phyloP scores from a whole-genome alignment of 1,140 invertebrate genomes.

The Physella acuta region DNA sequence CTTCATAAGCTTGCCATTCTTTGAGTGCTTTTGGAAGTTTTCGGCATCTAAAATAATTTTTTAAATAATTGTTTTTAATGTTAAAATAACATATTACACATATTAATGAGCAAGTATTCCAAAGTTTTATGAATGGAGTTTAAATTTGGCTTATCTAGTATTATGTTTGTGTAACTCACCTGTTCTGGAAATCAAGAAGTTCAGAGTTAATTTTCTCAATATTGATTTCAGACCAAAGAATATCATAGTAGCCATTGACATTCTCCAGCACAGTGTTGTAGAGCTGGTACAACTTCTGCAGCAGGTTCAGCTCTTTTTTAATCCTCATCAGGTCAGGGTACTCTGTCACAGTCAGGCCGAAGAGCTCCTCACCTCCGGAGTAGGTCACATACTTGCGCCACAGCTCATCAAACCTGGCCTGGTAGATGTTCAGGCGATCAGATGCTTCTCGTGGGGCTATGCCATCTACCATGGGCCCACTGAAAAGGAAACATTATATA shows the following conservation, averaged over 20 bases:
- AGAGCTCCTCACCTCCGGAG: constrained; percentile 91
- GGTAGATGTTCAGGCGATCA: constrained; percentile 88
- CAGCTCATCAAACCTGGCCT: constrained; percentile 90
- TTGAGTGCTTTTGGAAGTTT: constrained; percentile 94
- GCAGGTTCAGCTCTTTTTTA: constrained; percentile 86
- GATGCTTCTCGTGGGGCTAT: constrained; percentile 89
- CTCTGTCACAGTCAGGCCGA: constrained; percentile 86
- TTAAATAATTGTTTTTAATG: too few relatives aligned
- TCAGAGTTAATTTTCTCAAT: constrained; percentile 98
- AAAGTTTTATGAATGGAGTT: too few relatives aligned
- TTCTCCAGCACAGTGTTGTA: constrained; percentile 96
- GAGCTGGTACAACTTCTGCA: constrained; percentile 93
- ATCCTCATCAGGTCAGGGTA: constrained; percentile 91
- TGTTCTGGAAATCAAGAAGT: constrained; percentile 94
- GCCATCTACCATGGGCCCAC: constrained; percentile 89
- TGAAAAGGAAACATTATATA: too few relatives aligned
- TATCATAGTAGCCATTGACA: constrained; percentile 94
- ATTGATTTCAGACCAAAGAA: constrained; percentile 90
- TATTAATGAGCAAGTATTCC: too few relatives aligned
- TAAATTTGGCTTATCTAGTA: not conserved
- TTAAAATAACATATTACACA: too few relatives aligned
- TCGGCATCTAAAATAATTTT: constrained; percentile 58
- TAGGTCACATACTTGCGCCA: constrained; percentile 92
- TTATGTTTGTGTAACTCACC: constrained; percentile 58
- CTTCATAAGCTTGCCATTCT: constrained; percentile 96